Percentiles rank a stretch among this genome's conserved stretches.
phyloP scores from a whole-genome alignment of 1,140 invertebrate genomes.

The Megalopta genalis region DNA sequence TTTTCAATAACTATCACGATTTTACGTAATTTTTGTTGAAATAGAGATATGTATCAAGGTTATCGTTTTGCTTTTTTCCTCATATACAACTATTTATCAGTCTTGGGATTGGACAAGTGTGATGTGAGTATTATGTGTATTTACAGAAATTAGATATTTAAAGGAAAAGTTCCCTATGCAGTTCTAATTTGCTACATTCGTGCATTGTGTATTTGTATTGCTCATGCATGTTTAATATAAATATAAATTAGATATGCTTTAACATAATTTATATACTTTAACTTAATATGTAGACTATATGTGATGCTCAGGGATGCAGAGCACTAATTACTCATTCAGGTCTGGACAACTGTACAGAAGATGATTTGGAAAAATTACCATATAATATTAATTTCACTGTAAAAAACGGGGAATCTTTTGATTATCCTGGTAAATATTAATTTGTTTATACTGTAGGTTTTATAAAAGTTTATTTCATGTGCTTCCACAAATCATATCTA shows the following conservation, averaged over 20 bases:
- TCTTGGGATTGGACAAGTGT: neutral
- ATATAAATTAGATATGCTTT: neutral
- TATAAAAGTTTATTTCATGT: neutral
- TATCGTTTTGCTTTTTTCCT: constrained; percentile 10
- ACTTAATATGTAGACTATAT: constrained; percentile 15
- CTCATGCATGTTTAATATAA: neutral
- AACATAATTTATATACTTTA: neutral
- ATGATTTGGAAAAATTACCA: neutral
- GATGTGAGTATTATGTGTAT: constrained; percentile 8
- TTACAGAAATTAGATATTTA: neutral
- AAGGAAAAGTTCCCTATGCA: neutral
- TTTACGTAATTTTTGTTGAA: neutral
- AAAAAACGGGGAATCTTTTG: neutral
- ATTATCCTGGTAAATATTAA: constrained; percentile 14
- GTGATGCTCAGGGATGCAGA: neutral
- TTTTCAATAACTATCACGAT: neutral
- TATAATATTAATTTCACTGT: neutral
- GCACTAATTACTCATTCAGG: no score
- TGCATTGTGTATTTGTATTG: neutral
- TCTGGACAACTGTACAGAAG: neutral
- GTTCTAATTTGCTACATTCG: neutral
- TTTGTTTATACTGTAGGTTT: neutral
- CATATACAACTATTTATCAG: neutral
- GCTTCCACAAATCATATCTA: neutral
- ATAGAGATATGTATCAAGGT: constrained; percentile 20